phyloP scores from a whole-genome alignment of 2,888 invertebrate genomes.

The Heliconius ethilla region DNA sequence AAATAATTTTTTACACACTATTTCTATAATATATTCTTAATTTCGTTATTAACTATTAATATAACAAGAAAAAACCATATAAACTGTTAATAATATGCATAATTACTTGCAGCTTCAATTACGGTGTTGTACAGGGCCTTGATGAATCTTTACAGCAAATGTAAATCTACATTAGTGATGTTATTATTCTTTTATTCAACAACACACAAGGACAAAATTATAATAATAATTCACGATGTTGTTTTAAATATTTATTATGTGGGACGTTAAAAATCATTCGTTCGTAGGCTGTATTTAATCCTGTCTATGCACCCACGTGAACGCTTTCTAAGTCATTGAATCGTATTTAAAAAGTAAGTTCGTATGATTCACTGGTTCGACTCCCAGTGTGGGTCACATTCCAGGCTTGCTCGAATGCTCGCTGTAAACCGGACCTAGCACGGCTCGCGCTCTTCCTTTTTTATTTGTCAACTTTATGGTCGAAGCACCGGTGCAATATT shows the following conservation, averaged over 20 bases:
- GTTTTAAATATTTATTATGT: conserved; percentile 46
- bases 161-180: conserved; percentile 13
- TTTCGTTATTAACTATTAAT: not conserved
- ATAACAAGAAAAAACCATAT: not conserved
- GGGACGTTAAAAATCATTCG: conserved; percentile 55
- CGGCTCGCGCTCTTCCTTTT: conserved; percentile 47
- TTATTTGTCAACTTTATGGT: conserved; percentile 46
- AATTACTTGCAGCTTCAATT: conserved; percentile 1
- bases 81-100: conserved; percentile 12
- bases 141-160: conserved; percentile 23
- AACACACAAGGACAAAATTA: conserved; percentile 28
- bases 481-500: conserved; percentile 38
- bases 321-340: conserved; percentile 68
- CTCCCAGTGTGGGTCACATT: conserved; percentile 79
- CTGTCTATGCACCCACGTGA: conserved; percentile 68
- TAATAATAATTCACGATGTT: conserved; percentile 44
- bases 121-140: conserved; percentile 27
- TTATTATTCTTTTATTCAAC: conserved; percentile 23
- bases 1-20: not conserved
- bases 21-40: not conserved
- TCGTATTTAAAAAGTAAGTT: conserved; percentile 53
- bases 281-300: conserved; percentile 55
- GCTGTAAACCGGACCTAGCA: conserved; percentile 55
- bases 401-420: conserved; percentile 57
- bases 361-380: conserved; percentile 70